Percentiles rank a stretch among this genome's conserved stretches.
These are phyloP conservation scores for Phrynosoma blainvillii DNA, from an alignment of 2,113 vertebrate genomes.

Conservation along the genomic window DNA sequence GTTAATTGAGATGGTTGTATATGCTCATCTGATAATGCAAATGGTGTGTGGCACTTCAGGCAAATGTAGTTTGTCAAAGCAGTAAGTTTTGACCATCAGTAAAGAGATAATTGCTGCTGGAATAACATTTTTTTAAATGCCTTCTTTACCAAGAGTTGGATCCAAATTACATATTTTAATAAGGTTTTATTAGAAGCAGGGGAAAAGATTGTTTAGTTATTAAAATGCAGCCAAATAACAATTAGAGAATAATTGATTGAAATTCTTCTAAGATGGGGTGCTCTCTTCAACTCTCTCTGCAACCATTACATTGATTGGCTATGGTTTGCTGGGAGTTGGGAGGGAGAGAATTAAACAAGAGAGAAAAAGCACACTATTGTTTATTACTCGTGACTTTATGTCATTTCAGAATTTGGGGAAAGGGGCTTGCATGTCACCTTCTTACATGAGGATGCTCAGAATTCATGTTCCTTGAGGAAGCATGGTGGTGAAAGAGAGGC, in stretches of 20 bases:
- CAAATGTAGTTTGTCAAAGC: conserved; percentile 43
- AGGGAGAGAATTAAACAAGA: neutral
- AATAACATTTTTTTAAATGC: neutral
- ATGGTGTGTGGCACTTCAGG: conserved; percentile 26
- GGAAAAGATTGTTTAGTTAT: conserved; percentile 49
- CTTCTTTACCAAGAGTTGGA: conserved; percentile 42
- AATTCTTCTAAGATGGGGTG: conserved; percentile 37
- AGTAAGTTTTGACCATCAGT: conserved; percentile 45
- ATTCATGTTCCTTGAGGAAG: neutral
- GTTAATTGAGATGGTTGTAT: conserved; percentile 24
- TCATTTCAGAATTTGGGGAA: neutral
- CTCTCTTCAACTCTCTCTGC: conserved; percentile 20
- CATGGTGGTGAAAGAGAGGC: neutral
- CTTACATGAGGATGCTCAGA: neutral
- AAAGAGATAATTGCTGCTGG: conserved; percentile 39
- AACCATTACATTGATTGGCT: conserved; percentile 49
- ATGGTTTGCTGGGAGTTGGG: conserved; percentile 28
- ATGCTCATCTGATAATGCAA: conserved; percentile 48
- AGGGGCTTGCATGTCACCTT: neutral
- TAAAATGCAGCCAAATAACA: conserved; percentile 38
- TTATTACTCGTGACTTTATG: neutral
- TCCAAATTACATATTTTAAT: conserved; percentile 34
- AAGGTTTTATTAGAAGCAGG: conserved; percentile 30
- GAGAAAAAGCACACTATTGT: neutral
- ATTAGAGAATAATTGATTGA: conserved; percentile 57